Conservation (phyloP, 2,888 invertebrate genomes). For the Eremobia ochroleuca region DNA sequence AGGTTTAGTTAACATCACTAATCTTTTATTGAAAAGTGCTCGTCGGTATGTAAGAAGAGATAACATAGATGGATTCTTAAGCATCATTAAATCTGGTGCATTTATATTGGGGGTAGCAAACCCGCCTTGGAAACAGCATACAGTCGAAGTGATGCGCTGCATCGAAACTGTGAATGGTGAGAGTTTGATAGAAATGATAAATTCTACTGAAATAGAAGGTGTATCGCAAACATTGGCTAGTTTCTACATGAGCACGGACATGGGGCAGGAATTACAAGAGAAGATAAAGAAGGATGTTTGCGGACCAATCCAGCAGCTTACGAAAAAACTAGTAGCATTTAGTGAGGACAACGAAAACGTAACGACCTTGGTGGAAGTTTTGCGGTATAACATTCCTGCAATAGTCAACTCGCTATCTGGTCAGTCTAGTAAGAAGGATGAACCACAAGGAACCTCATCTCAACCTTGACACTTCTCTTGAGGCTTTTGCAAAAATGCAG, state of each 20-base stretch:
- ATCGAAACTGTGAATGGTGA: conserved; percentile 55
- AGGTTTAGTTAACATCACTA: conserved; percentile 65
- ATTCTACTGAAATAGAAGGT: conserved; percentile 43
- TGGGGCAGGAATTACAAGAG: conserved; percentile 33
- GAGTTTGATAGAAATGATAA: conserved; percentile 47
- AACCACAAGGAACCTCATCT: conserved; percentile 30
- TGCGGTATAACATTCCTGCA: conserved; percentile 55
- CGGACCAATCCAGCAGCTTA: conserved; percentile 33
- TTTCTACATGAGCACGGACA: conserved; percentile 35
- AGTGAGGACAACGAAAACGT: conserved; percentile 60
- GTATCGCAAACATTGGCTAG: conserved; percentile 27
- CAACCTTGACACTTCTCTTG: conserved; percentile 3
- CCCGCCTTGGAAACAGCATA: conserved; percentile 50
- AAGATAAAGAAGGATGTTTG: conserved; percentile 44
- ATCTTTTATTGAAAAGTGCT: conserved; percentile 62
- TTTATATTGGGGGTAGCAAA: conserved; percentile 48
- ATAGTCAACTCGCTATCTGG: conserved; percentile 37
- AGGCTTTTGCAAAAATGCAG: background rate
- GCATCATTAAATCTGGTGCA: conserved; percentile 55
- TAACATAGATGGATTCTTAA: conserved; percentile 60
- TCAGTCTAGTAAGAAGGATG: background rate
- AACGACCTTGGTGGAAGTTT: conserved; percentile 38
- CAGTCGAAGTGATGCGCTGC: conserved; percentile 49
- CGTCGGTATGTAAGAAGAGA: conserved; percentile 54
- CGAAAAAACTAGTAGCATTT: conserved; percentile 10